Percentiles rank a stretch among this genome's conserved stretches.
Conservation (phyloP, 2,113 vertebrate genomes). For the Tachycineta bicolor region DNA sequence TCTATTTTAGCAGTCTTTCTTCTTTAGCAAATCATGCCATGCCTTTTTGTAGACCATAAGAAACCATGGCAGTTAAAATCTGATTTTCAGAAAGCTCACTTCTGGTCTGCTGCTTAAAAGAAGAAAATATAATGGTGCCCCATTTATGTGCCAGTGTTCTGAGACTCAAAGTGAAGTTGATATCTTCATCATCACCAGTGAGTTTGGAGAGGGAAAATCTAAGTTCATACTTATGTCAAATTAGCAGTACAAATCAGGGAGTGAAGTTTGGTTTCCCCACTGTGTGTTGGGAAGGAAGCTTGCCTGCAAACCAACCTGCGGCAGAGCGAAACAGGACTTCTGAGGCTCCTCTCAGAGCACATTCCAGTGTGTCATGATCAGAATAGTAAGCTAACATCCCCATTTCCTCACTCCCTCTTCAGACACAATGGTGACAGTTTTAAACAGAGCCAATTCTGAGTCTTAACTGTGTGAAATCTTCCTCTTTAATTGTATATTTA, state of each 20-base stretch:
- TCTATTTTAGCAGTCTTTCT: not conserved
- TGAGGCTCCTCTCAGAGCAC: not conserved
- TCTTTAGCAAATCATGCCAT: not conserved
- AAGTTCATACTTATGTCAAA: not conserved
- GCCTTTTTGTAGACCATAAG: not conserved
- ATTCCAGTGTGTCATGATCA: not conserved
- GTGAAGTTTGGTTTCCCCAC: not conserved
- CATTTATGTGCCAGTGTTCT: not conserved
- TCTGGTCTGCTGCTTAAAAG: not conserved
- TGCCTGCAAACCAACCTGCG: not conserved
- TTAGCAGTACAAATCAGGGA: not conserved
- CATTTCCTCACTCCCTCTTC: not conserved
- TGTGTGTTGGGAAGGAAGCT: not conserved
- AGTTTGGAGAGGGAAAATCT: not conserved
- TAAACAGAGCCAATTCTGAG: constrained; percentile 23
- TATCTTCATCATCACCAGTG: not conserved
- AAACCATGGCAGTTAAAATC: not conserved
- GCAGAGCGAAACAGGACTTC: not conserved
- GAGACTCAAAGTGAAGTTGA: not conserved
- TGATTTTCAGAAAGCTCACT: not conserved
- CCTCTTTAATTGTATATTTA: constrained; percentile 54
- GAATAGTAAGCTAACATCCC: not conserved
- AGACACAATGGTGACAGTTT: not conserved
- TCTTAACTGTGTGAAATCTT: constrained; percentile 21
- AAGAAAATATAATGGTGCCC: not conserved